Percentiles rank a stretch among this genome's conserved stretches.
phyloP scores from a whole-genome alignment of 2,888 invertebrate species.

The Aporophyla lueneburgensis region DNA sequence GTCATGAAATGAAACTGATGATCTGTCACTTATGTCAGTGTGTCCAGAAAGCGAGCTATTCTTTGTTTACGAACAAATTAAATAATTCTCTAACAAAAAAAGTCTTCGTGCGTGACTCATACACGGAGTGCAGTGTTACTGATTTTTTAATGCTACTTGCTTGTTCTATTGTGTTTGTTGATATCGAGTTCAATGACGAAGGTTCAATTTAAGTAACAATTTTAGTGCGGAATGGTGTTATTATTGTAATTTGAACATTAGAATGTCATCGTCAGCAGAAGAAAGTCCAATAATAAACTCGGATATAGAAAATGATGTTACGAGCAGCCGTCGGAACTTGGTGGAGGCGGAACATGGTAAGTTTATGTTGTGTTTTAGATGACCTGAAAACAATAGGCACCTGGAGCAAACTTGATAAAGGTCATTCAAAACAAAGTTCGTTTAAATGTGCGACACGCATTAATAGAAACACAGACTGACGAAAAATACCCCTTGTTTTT shows the following conservation, averaged over 20 bases:
- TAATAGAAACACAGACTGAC: conserved; percentile 1
- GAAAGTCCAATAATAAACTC: conserved; percentile 87
- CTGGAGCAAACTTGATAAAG: conserved; percentile 9
- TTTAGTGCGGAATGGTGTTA: conserved; percentile 70
- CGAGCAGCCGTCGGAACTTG: conserved; percentile 82
- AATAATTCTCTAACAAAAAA: conserved; percentile 61
- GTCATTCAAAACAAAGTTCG: conserved; percentile 39
- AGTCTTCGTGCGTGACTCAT: conserved; percentile 64
- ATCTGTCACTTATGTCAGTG: conserved; percentile 27
- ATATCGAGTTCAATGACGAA: conserved; percentile 43
- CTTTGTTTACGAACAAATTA: conserved; percentile 71
- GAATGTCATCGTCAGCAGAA: conserved; percentile 81
- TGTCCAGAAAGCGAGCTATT: conserved; percentile 42
- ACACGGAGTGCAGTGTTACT: conserved; percentile 54
- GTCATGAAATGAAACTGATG: conserved; percentile 7
- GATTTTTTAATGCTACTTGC: conserved; percentile 43
- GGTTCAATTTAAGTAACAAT: conserved; percentile 30
- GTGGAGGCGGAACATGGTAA: conserved; percentile 82
- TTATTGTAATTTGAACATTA: conserved; percentile 74
- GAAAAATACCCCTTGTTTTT: background rate
- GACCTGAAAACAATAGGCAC: conserved; percentile 7
- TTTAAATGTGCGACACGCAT: conserved; percentile 8
- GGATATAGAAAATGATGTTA: conserved; percentile 86
- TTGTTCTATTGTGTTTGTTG: conserved; percentile 64
- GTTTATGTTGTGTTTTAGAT: conserved; percentile 10